Conservation (phyloP, 2,797 vertebrate genomes). For the Cirrhinus mrigala region DNA sequence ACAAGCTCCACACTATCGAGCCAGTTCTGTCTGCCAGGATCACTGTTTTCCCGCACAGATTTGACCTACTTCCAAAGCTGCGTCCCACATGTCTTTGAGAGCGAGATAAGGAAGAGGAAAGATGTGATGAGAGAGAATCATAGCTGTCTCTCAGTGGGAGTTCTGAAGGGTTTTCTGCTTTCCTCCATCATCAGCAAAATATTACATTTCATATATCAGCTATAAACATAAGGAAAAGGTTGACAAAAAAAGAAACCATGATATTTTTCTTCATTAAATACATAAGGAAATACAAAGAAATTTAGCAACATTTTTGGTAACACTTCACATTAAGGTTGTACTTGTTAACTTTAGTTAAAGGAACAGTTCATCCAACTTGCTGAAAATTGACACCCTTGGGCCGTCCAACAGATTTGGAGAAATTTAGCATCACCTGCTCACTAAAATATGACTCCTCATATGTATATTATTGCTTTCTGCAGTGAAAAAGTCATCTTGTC, state of each 20-base stretch:
- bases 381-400: background rate
- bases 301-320: background rate
- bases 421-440: background rate
- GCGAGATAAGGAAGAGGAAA: conserved; percentile 46
- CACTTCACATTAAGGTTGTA: background rate
- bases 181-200: conserved; percentile 16
- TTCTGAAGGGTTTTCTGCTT: conserved; percentile 40
- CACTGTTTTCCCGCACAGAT: conserved; percentile 55
- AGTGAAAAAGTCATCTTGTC: background rate
- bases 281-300: no score
- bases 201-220: conserved; percentile 11
- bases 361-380: background rate
- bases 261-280: background rate
- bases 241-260: background rate
- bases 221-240: conserved; percentile 13
- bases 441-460: background rate
- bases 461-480: background rate
- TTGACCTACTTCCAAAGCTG: conserved; percentile 66
- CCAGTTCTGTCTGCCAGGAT: conserved; percentile 50
- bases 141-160: conserved; percentile 41
- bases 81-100: conserved; percentile 56
- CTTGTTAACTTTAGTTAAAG: background rate
- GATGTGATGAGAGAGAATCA: conserved; percentile 18
- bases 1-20: conserved; percentile 31
- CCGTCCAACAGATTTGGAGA: background rate